Conservation (phyloP, 2,113 vertebrate genomes). For the Aspiorhynchus laticeps region DNA sequence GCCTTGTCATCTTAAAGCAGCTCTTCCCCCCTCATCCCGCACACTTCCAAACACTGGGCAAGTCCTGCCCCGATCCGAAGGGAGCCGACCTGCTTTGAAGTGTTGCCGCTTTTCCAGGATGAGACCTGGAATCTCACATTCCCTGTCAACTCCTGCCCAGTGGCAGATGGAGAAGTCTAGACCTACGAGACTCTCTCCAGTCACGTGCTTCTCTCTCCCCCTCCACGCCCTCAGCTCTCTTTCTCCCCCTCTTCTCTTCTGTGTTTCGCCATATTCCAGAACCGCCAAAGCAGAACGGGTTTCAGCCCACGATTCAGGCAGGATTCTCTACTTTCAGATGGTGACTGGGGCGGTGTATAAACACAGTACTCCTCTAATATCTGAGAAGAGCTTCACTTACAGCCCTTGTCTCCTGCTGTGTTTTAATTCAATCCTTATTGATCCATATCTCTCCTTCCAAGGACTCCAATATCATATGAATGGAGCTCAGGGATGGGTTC, state of each 20-base stretch:
- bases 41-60: constrained; percentile 26
- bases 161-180: constrained; percentile 62
- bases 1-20: constrained; percentile 35
- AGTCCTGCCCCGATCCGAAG: constrained; percentile 38
- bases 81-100: constrained; percentile 52
- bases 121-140: constrained; percentile 61
- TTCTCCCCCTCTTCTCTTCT: not conserved
- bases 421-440: constrained; percentile 77
- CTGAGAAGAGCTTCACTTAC: constrained; percentile 58
- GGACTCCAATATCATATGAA: constrained; percentile 78
- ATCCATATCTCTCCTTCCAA: constrained; percentile 77
- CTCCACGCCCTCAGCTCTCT: not conserved
- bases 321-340: constrained; percentile 11
- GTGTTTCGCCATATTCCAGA: not conserved
- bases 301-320: not conserved
- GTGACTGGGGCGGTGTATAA: constrained; percentile 53
- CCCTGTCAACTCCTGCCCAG: constrained; percentile 66
- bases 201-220: not conserved
- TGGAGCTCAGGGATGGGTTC: constrained; percentile 67
- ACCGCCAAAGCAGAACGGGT: not conserved
- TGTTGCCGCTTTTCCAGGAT: constrained; percentile 52
- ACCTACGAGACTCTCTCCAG: constrained; percentile 19
- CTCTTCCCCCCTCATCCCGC: not conserved
- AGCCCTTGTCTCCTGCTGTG: constrained; percentile 73
- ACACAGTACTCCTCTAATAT: constrained; percentile 60